Evolutionary conservation across 2,888 invertebrate species (phyloP).

Genomic region (Diarsia brunnea): DNA sequence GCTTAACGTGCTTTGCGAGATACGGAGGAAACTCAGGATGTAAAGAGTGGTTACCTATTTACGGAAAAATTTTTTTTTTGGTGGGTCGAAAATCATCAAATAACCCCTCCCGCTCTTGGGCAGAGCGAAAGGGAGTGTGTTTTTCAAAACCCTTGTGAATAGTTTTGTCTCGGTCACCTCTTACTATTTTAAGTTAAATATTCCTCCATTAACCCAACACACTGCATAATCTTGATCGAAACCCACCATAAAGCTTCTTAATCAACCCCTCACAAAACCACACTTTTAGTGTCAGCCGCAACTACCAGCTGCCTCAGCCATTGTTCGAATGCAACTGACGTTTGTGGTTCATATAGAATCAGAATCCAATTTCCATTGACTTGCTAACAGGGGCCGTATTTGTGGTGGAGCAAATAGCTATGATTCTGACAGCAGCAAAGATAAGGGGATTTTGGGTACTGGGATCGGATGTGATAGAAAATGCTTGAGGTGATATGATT

Average conservation of each 20-base stretch:
- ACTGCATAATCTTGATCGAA: not conserved
- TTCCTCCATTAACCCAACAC: too few relatives aligned
- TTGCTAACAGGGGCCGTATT: conserved; percentile 3
- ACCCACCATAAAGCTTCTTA: not conserved
- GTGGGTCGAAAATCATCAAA: too few relatives aligned
- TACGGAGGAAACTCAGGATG: too few relatives aligned
- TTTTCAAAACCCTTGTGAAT: too few relatives aligned
- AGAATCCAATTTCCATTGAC: conserved; percentile 37
- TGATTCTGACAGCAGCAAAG: not conserved
- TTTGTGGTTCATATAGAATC: conserved; percentile 57
- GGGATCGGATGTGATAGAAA: not conserved
- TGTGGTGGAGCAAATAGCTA: conserved; percentile 44
- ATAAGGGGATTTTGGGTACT: not conserved
- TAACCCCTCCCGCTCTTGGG: too few relatives aligned
- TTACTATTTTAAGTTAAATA: too few relatives aligned
- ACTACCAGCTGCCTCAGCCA: conserved; percentile 22
- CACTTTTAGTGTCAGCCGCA: conserved; percentile 29
- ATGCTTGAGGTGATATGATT: not conserved
- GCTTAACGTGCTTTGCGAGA: too few relatives aligned
- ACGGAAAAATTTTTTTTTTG: too few relatives aligned
- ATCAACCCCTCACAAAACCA: conserved; percentile 2
- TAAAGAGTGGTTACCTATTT: too few relatives aligned
- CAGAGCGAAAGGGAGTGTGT: too few relatives aligned
- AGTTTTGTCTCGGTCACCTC: too few relatives aligned
- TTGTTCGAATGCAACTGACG: conserved; percentile 44